Evolutionary conservation across 2,113 vertebrate genomes (phyloP).

Genomic region (Pelodiscus sinensis): DNA sequence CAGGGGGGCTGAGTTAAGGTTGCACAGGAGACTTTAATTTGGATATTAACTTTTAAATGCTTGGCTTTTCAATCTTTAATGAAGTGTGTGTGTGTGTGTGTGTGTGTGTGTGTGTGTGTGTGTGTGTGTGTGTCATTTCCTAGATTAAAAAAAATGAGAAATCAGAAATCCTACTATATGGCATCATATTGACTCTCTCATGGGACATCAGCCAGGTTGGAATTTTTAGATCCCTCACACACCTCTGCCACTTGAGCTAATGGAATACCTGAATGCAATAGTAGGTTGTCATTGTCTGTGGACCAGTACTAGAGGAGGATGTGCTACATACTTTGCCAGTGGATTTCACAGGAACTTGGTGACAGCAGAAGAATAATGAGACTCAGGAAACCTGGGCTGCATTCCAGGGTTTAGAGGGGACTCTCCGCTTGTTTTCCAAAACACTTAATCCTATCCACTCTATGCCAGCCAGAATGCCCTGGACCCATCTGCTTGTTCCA

Average conservation of each 20-base stretch:
- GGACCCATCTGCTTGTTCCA: neutral
- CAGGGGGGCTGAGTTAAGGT: neutral
- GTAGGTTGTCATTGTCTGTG: neutral
- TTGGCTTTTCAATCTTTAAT: neutral
- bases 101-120: neutral
- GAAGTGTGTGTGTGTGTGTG: neutral
- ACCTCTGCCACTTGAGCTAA: rapidly evolving
- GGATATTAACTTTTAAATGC: neutral
- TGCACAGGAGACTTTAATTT: neutral
- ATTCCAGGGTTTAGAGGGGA: neutral
- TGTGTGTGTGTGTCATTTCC: neutral
- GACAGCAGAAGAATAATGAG: neutral
- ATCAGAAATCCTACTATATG: neutral
- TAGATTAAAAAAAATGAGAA: neutral
- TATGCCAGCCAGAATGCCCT: neutral
- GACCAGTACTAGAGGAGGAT: neutral
- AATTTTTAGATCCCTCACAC: neutral
- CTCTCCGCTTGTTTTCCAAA: neutral
- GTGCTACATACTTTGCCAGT: rapidly evolving
- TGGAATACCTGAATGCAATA: neutral
- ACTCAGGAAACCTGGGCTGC: neutral
- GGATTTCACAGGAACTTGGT: neutral
- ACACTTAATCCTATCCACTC: neutral
- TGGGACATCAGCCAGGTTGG: neutral
- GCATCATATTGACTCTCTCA: neutral